These are phyloP conservation scores for Etheostoma cragini DNA, from an alignment of 2,113 vertebrate genomes.

Conservation along the genomic window DNA sequence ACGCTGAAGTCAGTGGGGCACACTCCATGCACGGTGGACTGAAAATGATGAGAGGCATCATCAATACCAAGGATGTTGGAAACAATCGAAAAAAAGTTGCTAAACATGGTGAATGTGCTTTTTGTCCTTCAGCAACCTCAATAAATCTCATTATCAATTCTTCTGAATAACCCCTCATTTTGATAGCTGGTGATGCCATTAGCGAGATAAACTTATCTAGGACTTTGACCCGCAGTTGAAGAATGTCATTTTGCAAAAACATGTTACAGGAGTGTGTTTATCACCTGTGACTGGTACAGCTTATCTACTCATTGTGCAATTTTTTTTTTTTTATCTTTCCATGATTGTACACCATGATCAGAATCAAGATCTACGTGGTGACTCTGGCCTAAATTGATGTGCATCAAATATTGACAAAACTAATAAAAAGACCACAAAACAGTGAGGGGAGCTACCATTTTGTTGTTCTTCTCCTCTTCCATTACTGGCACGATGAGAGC, in stretches of 20 bases:
- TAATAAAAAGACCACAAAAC: conserved; percentile 7
- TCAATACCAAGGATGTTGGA: conserved; percentile 3
- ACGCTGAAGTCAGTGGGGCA: conserved; percentile 86
- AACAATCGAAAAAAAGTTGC: not conserved
- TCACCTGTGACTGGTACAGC: conserved; percentile 46
- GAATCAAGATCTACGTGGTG: not conserved
- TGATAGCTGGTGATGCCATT: conserved; percentile 57
- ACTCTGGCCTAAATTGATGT: conserved; percentile 34
- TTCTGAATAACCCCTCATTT: conserved; percentile 17
- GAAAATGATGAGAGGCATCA: conserved; percentile 44
- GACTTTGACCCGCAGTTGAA: conserved; percentile 71
- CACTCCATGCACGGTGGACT: conserved; percentile 90
- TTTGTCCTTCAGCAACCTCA: conserved; percentile 30
- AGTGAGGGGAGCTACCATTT: conserved; percentile 65
- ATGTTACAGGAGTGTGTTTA: conserved; percentile 54
- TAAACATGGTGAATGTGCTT: conserved; percentile 25
- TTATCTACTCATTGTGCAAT: conserved; percentile 75
- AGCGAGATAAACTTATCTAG: conserved; percentile 70
- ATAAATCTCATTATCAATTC: conserved; percentile 53
- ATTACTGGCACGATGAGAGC: conserved; percentile 88
- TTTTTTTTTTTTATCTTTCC: conserved; percentile 66
- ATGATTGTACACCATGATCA: conserved; percentile 23
- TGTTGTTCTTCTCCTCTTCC: conserved; percentile 75
- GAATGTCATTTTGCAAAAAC: conserved; percentile 46
- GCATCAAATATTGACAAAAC: conserved; percentile 12